These are phyloP conservation scores for Echinometra lucunter DNA, from an alignment of 53 echinoderm and acorn worm species.

Conservation along the genomic window DNA sequence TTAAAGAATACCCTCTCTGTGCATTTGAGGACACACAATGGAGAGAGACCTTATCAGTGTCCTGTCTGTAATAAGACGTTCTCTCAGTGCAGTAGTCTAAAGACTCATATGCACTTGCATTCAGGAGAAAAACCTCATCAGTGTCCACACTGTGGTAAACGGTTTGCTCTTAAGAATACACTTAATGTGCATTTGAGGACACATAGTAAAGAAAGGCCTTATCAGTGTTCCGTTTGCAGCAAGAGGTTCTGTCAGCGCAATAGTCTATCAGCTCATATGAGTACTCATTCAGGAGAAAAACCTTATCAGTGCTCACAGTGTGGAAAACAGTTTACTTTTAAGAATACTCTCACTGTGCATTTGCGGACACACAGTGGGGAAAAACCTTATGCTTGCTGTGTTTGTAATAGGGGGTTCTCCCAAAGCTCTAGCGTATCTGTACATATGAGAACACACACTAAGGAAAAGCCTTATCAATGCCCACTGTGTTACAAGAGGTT, in stretches of 20 bases:
- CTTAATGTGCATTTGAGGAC: neutral
- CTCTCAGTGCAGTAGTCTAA: neutral
- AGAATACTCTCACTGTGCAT: neutral
- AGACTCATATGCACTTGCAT: neutral
- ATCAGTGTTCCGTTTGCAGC: neutral
- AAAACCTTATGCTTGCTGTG: neutral
- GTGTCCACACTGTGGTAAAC: neutral
- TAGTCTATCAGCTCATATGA: neutral
- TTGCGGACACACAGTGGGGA: neutral
- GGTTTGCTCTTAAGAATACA: neutral
- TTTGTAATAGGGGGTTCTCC: neutral
- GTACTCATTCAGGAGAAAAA: neutral
- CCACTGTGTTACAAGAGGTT: neutral
- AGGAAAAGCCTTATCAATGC: neutral
- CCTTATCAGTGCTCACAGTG: neutral
- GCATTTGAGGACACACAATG: neutral
- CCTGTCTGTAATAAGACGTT: neutral
- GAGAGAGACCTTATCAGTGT: neutral
- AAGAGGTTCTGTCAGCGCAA: neutral
- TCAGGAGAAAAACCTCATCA: neutral
- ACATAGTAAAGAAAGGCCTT: constrained; percentile 2
- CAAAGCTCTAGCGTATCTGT: neutral
- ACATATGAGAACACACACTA: neutral
- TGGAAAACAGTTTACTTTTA: neutral
- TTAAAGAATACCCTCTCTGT: neutral